Base-by-base conservation (phyloP, 2,888 invertebrate species). In the Drosophila neotestacea region DNA sequence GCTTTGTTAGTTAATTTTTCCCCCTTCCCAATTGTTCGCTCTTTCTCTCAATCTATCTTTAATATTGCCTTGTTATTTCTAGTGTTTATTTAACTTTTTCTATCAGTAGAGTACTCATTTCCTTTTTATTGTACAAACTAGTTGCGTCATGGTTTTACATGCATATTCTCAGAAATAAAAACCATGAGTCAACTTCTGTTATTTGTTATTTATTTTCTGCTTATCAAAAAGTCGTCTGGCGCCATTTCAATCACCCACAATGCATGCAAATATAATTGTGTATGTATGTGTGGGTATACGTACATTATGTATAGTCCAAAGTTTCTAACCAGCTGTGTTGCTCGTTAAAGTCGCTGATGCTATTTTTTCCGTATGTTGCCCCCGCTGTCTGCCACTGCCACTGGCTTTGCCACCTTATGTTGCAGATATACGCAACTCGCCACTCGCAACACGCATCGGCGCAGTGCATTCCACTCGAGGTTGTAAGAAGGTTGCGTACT, bases 401-500 rank as follows among this genome's bases (percentile, higher is more conserved):
- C 22, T 16, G 16, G 16, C 16, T 16, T 16, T 16, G 16, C 16
- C 16, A 16, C 16, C 22, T 44, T 44, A 22, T 44, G 27, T 41
- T 41, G 41, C 41, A 39, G n/a, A 38, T 7, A 41, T 13, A 41
- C 11, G 41, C 16, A 10, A 22, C 42, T 22, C 22, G 22, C 22
- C 22, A 22, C 22, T 22, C 22, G 22, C 10, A 22, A 22, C 32
- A 32, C 36, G 82, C 72, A 68, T 83, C 87, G 81, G 87, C 82
- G 82, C 82, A 84, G 48, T 84, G 72, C 28, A 30, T 39, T 47
- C 56, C 70, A 82, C 75, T 68, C 70, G 59, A 70, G 58, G 83
- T 84, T 85, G 88, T 84, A 84, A 82, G 41, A 34, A 48, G 47
- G 55, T 82, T 76, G 85, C 86, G 86, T 82, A 82, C 76, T 67